phyloP scores from a whole-genome alignment of 1,140 invertebrate genomes.

The Dinoponera quadriceps region DNA sequence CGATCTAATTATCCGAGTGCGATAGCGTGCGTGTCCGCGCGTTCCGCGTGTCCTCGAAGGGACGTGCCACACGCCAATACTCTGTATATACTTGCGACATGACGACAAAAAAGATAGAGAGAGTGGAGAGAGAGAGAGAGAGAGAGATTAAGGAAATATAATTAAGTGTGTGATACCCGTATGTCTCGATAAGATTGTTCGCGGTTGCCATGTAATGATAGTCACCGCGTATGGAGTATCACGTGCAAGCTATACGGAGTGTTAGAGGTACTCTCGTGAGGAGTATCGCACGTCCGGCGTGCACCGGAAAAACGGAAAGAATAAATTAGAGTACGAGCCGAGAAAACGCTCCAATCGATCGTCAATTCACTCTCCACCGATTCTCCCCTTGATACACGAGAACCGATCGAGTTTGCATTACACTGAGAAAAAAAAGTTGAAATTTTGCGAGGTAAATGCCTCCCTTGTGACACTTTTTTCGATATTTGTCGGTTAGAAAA shows the following conservation, averaged over 20 bases:
- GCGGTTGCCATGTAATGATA: not conserved
- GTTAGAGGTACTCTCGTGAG: too few species aligned
- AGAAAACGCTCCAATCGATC: too few species aligned
- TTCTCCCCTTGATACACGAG: too few species aligned
- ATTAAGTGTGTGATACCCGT: slow-evolving; percentile 34
- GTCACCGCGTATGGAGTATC: not conserved
- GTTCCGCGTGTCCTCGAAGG: slow-evolving; percentile 38
- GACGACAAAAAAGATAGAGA: not conserved
- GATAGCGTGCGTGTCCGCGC: slow-evolving; percentile 48
- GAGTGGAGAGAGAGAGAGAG: slow-evolving; percentile 6
- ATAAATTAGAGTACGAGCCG: too few species aligned
- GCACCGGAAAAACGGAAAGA: too few species aligned
- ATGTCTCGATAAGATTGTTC: slow-evolving; percentile 31
- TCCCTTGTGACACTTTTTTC: too few species aligned
- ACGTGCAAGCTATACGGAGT: slow-evolving; percentile 4
- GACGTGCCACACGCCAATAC: not conserved
- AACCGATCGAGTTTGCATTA: too few species aligned
- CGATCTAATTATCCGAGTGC: slow-evolving; percentile 64
- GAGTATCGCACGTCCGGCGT: too few species aligned
- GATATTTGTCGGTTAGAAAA: too few species aligned
- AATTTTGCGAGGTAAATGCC: too few species aligned
- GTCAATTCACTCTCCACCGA: too few species aligned
- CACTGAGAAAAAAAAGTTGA: too few species aligned
- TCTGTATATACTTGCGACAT: slow-evolving; percentile 28
- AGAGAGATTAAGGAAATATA: slow-evolving; percentile 15